Base-by-base conservation (phyloP, 2,888 invertebrate genomes). In the Acanthococcus lagerstroemiae region DNA sequence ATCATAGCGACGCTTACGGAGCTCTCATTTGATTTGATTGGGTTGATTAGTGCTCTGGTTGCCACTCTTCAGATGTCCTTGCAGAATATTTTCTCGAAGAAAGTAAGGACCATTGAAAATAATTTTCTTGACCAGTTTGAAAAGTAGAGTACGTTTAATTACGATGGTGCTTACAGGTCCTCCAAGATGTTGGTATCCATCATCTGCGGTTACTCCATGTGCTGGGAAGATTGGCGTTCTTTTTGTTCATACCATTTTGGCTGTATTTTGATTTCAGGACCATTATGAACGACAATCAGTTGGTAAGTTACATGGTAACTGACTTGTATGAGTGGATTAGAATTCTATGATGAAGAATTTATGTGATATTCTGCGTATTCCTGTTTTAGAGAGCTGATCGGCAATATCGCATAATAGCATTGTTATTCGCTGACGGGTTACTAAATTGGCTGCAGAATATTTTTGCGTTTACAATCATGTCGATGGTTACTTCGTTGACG, bases 401-500 rank as follows among this genome's bases (percentile, higher is more conserved):
- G n/a, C 75, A 73, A 71, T 80, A 81, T 71, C 78, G 79, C 63
- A 80, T 84, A 44, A 72, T 84, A 65, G 79, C 81, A 3, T 77
- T 90, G 66, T 77, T 90, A 37, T 77, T 87, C 68, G 75, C 84
- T 19, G 95, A 95, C 77, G 95, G 95, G 17, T 79, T 88, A 65
- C 82, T 95, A 70, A 94, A 90, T 74, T 96, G 95, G 88, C 79
- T 92, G 71, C 96, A 96, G 78, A 97, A 95, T 75, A 86, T 95
- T 72, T 84, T 94, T 61, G 96, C 96, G 0, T 96, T 96, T 79
- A 91, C 90, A 71, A 88, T 96, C 65, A 81, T 97, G 71, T 90
- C 91, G 63, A 79, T 89, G 70, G 91, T 96, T 45, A 86, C 94
- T n/a, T 94, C 96, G 46, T 80, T 96, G 30, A 91, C 93, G 0